Base-by-base conservation (phyloP, 2,888 invertebrate species). In the Mythimna ferrago region DNA sequence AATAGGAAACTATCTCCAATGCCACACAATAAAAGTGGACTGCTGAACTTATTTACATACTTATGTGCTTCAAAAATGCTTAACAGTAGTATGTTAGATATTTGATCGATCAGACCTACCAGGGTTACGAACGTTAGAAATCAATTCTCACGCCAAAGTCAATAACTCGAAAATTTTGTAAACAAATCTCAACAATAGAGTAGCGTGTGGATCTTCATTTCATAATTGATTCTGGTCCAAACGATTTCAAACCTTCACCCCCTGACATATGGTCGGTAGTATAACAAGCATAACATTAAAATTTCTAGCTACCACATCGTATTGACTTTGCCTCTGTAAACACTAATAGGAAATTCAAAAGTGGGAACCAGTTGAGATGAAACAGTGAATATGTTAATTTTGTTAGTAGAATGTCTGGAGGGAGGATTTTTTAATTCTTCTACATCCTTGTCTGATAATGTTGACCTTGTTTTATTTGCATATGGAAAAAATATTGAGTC, bases 121-220 rank as follows among this genome's bases (percentile, higher is more conserved):
- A 91, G 94, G 88, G 91, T 93, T 94, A 94, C 93, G 94, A 89
- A 92, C 94, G 92, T 92, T 93, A 93, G 94, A 92, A 92, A 92
- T 91, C 92, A 94, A 95, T 96, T 96, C 96, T 96, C 96, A 96
- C 96, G 96, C 92, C 92, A 93, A 92, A 94, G 94, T 95, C 94
- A 96, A 96, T 93, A 96, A 87, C 89, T 90, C 89, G 87, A 91
- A 93, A 93, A 93, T 93, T 92, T 90, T 87, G 95, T 95, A 95
- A 95, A 96, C 94, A 96, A 92, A 92, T 91, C 90, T 91, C 91
- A 89, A 94, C 94, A 94, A 95, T 93, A 92, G 93, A 89, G 89
- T 88, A 88, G 86, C 90, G 86, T 91, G 86, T 89, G 86, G 91
- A 91, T 92, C 89, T 91, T 93, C 90, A 92, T 94, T 92, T 91